These are phyloP conservation scores for Hozukius guyotensis DNA, from an alignment of 2,797 vertebrate genomes.

Conservation along the genomic window DNA sequence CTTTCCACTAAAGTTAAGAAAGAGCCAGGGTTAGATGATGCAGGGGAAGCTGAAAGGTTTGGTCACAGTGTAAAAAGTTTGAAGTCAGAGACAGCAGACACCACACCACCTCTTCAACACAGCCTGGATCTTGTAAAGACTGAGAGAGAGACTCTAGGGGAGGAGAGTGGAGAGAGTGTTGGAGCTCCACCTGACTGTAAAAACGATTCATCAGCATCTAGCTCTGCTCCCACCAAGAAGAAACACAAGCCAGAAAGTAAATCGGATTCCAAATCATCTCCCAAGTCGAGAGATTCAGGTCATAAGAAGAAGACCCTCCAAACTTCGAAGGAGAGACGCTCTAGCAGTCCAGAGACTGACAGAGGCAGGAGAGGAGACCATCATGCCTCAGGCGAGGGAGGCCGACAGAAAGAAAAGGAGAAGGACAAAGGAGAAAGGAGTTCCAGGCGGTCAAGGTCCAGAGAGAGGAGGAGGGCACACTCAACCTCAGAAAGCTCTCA, in stretches of 20 bases:
- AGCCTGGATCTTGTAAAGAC: constrained; percentile 26
- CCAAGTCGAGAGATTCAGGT: constrained; percentile 55
- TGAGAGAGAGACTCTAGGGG: constrained; percentile 15
- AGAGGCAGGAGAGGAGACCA: constrained; percentile 65
- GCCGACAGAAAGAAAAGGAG: constrained; percentile 66
- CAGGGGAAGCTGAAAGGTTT: not conserved
- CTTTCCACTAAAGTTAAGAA: constrained; percentile 52
- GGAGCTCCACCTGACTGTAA: not conserved
- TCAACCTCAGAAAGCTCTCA: constrained; percentile 69
- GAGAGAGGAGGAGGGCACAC: constrained; percentile 48
- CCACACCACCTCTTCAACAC: constrained; percentile 1
- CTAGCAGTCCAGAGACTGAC: constrained; percentile 80
- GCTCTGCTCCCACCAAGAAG: constrained; percentile 75
- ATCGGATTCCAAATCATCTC: constrained; percentile 69
- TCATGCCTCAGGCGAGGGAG: constrained; percentile 43
- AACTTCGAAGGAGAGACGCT: constrained; percentile 72
- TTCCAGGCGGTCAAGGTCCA: constrained; percentile 66
- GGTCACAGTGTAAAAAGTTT: not conserved
- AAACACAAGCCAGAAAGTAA: constrained; percentile 71
- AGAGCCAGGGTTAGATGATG: constrained; percentile 56
- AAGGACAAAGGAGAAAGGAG: constrained; percentile 46
- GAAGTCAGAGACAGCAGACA: constrained; percentile 19
- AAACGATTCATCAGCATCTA: constrained; percentile 70
- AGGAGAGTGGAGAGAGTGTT: constrained; percentile 10
- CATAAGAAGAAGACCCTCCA: constrained; percentile 70